Percentiles rank a stretch among this genome's conserved stretches.
Conservation (phyloP, 2,113 vertebrate species). For the Trogon melanurus region DNA sequence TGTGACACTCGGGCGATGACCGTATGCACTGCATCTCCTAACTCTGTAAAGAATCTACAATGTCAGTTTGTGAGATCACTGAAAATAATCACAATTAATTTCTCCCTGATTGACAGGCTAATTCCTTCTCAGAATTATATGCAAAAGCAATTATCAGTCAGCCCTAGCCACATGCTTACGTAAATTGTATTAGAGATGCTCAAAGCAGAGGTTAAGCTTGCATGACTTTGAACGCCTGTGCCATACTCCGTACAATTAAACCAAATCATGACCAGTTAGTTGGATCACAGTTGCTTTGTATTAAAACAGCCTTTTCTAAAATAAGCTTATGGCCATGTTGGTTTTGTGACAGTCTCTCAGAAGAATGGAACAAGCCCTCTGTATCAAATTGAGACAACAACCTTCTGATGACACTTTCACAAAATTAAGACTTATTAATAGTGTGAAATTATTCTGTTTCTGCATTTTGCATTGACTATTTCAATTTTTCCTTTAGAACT, state of each 20-base stretch:
- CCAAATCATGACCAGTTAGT: neutral
- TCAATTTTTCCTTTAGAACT: neutral
- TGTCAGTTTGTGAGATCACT: neutral
- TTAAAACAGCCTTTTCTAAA: neutral
- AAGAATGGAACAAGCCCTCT: neutral
- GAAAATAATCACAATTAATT: constrained; percentile 1
- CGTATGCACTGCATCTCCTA: neutral
- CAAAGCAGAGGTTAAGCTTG: neutral
- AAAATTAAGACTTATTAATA: neutral
- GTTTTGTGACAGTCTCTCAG: neutral
- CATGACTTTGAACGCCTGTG: neutral
- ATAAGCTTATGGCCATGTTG: neutral
- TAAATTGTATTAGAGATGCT: neutral
- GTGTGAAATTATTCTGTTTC: neutral
- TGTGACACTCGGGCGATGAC: neutral
- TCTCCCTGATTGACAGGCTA: neutral
- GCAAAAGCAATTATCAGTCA: neutral
- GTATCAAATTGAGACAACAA: neutral
- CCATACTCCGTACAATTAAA: neutral
- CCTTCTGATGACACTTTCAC: neutral
- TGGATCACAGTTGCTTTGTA: neutral
- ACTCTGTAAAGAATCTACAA: neutral
- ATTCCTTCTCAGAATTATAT: neutral
- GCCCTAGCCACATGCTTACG: neutral
- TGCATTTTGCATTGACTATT: neutral